A percentile compares a stretch with the other conserved stretches of the same genome.
phyloP scores from a whole-genome alignment of 92 coral and sea anemone genomes.

The Zoanthus gigantus region DNA sequence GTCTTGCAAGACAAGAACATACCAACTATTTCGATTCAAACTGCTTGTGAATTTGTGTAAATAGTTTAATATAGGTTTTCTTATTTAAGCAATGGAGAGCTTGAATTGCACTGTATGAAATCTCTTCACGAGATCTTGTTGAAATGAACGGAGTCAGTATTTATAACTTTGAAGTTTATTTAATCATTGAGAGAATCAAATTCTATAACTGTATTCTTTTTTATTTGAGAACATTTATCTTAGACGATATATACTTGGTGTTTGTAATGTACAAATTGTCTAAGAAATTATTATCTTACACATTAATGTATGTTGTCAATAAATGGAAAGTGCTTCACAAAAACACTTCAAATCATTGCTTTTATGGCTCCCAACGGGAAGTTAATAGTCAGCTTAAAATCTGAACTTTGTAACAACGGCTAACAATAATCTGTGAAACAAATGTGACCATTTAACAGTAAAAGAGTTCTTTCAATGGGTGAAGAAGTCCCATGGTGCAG shows the following conservation, averaged over 20 bases:
- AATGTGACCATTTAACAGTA: conserved; percentile 44
- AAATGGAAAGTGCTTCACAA: conserved; percentile 20
- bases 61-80: not conserved
- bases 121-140: conserved; percentile 28
- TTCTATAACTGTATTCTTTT: conserved; percentile 34
- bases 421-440: conserved; percentile 34
- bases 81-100: conserved; percentile 24
- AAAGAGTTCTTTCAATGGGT: conserved; percentile 51
- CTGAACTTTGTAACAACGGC: conserved; percentile 10
- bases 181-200: conserved; percentile 48
- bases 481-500: conserved; percentile 48
- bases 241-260: conserved; percentile 4
- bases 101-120: conserved; percentile 37
- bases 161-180: conserved; percentile 64
- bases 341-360: not conserved
- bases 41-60: conserved; percentile 23
- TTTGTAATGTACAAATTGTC: conserved; percentile 7
- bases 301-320: conserved; percentile 18
- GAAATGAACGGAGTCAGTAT: conserved; percentile 44
- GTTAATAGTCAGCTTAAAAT: conserved; percentile 4
- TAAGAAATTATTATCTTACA: not conserved
- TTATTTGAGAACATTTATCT: conserved; percentile 38
- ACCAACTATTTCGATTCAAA: conserved; percentile 11
- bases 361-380: conserved; percentile 13
- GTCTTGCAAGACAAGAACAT: conserved; percentile 8